Evolutionary conservation across 2,113 vertebrate genomes (phyloP).

Genomic region (Siniperca knerii): DNA sequence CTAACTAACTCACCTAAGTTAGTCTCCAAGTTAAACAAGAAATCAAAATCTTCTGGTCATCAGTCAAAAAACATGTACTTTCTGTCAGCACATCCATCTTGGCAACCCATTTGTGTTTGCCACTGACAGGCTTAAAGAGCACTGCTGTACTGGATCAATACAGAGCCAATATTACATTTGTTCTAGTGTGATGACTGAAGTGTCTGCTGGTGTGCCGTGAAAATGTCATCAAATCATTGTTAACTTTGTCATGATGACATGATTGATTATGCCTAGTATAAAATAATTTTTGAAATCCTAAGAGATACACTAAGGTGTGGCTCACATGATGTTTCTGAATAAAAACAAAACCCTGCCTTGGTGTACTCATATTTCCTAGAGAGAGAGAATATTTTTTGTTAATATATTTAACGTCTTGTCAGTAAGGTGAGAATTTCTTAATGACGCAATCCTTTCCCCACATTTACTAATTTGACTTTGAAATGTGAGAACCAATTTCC

Average conservation of each 20-base stretch:
- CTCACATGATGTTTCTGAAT: neutral
- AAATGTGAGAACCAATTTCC: conserved; percentile 46
- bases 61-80: neutral
- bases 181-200: conserved; percentile 31
- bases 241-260: conserved; percentile 17
- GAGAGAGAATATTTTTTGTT: neutral
- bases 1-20: neutral
- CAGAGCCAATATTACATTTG: conserved; percentile 8
- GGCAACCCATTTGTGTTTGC: neutral
- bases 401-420: conserved; percentile 2
- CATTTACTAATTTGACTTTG: conserved; percentile 57
- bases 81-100: conserved; percentile 12
- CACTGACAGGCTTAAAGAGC: conserved; percentile 6
- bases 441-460: conserved; percentile 17
- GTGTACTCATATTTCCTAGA: neutral
- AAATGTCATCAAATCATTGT: conserved; percentile 32
- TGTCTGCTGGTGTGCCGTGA: neutral
- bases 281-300: conserved; percentile 6
- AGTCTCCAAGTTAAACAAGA: neutral
- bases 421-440: neutral
- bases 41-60: neutral
- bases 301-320: neutral
- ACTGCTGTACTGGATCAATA: conserved; percentile 9
- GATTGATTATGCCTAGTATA: neutral
- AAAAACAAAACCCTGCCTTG: neutral